A percentile compares a stretch with the other conserved stretches of the same genome.
phyloP scores from a whole-genome alignment of 2,113 vertebrate genomes.

The sheep (Ovis aries) region ARS-UI_Ramb_v3.0 NC_056068.1:38279501-38280000 shows the following conservation, averaged over 20 bases:
- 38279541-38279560: background rate
- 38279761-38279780: background rate
- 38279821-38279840: background rate
- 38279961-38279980: background rate
- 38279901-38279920: background rate
- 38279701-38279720: background rate
- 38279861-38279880: background rate
- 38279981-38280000: too few species aligned
- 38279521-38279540: background rate
- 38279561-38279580: background rate
- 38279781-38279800: background rate
- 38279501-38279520: background rate
- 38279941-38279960: background rate
- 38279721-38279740: background rate
- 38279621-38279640: background rate
- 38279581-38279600: background rate
- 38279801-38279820: background rate
- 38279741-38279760: background rate
- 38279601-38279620: background rate
- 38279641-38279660: background rate
- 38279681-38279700: background rate
- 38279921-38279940: background rate
- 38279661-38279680: background rate
- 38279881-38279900: background rate
- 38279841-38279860: background rate